Evolutionary conservation across 2,888 invertebrate genomes (phyloP), one percentile per base, ranked within the genome.

Genomic region (Leptarthrus brevirostris): DNA sequence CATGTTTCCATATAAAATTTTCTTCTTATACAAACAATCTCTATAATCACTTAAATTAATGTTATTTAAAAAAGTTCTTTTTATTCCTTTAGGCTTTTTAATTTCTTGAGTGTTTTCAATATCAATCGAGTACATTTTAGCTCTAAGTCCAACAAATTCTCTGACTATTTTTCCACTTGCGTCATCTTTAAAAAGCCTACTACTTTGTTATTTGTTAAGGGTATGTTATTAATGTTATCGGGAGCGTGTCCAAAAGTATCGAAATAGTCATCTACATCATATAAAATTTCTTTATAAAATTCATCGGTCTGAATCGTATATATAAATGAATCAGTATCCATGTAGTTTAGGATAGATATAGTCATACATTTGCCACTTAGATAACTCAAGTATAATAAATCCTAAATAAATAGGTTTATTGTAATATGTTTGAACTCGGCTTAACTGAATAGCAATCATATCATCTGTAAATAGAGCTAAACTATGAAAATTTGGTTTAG

Each of bases 191-290:
- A 75, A 74, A 30, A 72, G 66, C 30, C 78, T 70, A n/a, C n/a
- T n/a, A n/a, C 69, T 76, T 66, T 40, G 40, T 72, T 73, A n/a
- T 36, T n/a, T n/a, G n/a, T 26, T 70, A 36, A 69, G 1, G 78
- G 78, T 24, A 81, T 79, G 8, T 74, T 61, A 69, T 79, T 80
- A 6, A 66, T 6, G 77, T 82, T 82, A 64, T 78, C 56, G 6
- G 44, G 5, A 6, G 71, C 26, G 74, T 79, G 81, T 73, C 79
- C 79, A 3, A 80, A 80, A 34, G 80, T 81, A 77, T 83, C 82
- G 77, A 82, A 83, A 49, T 74, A 30, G 5, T 6, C 12, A 6
- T 26, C 40, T n/a, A n/a, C n/a, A n/a, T n/a, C n/a, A n/a, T n/a
- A n/a, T n/a, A n/a, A n/a, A n/a, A n/a, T n/a, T n/a, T n/a, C n/a